Base-by-base conservation (phyloP, 2,797 vertebrate species). In the Sylvilagus floridanus region DNA sequence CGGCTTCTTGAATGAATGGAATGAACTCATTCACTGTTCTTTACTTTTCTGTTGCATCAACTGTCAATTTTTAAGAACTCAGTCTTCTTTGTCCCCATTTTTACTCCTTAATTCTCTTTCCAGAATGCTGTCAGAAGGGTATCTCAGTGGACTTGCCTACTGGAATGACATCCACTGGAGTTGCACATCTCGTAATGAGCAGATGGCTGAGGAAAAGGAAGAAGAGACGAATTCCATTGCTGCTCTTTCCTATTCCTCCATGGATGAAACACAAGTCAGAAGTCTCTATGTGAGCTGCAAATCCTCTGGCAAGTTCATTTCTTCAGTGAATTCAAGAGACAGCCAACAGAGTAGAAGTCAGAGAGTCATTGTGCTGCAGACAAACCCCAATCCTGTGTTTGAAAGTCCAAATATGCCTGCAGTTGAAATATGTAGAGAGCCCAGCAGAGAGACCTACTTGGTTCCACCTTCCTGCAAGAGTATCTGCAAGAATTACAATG, bases 401-500 rank as follows among this genome's bases (percentile, higher is more conserved):
- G 77, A 97, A 54, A 96, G 96, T 21, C 98, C 98, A 84, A 95
- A 88, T 0, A 95, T 98, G 89, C 87, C 93, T n/a, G 82, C 96
- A 32, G 92, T 97, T 2, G 98, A 98, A 30, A 98, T 98, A 95
- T 98, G 98, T 0, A 98, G 97, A 87, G 97, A 96, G 9, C 91
- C 71, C 66, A 97, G 96, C 5, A 98, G 98, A n/a, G 98, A 99
- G 83, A 98, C 99, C 12, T 99, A 99, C 97, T 96, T 99, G 96
- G 99, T 99, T 96, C 99, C 99, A 22, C 98, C 99, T 52, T 99
- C 98, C 95, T 99, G 99, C 96, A 99, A 99, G 98, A 99, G 99
- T 98, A 99, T 99, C 97, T 99, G 99, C 96, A 98, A 99, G 96
- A 99, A 99, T 98, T 99, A 99, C 98, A 99, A 98, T 0, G 99